phyloP scores from a whole-genome alignment of 2,888 invertebrate species.

The Amorpha juglandis region DNA sequence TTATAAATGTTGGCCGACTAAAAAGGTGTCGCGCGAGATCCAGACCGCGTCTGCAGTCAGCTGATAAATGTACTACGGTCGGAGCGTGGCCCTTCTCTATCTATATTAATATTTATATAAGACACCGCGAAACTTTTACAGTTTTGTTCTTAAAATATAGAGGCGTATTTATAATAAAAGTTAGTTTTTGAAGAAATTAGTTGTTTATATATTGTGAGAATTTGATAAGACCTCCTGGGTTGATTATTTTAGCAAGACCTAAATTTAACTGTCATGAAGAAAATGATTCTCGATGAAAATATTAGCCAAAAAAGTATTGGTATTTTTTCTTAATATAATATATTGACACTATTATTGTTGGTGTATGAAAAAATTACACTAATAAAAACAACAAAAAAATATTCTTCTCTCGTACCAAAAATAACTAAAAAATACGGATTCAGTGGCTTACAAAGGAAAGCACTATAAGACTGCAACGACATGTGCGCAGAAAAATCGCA shows the following conservation, averaged over 20 bases:
- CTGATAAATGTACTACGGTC: slow-evolving; percentile 75
- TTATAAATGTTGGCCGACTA: slow-evolving; percentile 77
- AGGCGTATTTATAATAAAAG: background rate
- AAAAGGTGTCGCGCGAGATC: slow-evolving; percentile 74
- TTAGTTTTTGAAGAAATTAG: background rate
- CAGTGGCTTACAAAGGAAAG: slow-evolving; percentile 14
- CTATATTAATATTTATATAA: slow-evolving; percentile 66
- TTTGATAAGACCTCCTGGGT: no score
- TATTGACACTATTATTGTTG: background rate
- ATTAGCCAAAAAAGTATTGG: no score
- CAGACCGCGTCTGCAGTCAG: slow-evolving; percentile 64
- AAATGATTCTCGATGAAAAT: no score
- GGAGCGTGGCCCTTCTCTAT: slow-evolving; percentile 55
- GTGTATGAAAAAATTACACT: background rate
- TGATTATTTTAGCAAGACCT: no score
- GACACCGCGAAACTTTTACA: slow-evolving; percentile 9
- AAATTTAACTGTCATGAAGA: no score
- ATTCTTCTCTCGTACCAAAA: background rate
- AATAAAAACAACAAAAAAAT: background rate
- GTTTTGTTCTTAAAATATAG: background rate
- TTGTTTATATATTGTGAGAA: no score
- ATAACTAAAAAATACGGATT: background rate
- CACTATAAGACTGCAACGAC: slow-evolving; percentile 32
- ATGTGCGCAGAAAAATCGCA: slow-evolving; percentile 55
- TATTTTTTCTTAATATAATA: no score